Evolutionary conservation across 2,113 vertebrate genomes (phyloP).

Genomic region (Thunnus maccoyii): DNA sequence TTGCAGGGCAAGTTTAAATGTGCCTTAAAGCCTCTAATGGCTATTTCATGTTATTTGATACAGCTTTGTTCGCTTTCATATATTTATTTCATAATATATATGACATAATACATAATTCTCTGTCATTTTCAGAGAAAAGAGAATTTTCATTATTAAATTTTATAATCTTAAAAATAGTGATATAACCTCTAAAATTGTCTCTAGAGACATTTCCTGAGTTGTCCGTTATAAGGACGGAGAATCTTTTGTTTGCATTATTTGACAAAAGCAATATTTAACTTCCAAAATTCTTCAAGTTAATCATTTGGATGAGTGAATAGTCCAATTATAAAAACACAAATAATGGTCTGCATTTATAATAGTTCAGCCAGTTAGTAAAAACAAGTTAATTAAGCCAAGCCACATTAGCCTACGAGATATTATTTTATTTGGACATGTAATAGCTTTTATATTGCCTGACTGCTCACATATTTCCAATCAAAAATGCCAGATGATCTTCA

Average conservation of each 20-base stretch:
- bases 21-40: slow-evolving; percentile 27
- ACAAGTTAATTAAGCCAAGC: slow-evolving; percentile 72
- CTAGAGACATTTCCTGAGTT: neutral
- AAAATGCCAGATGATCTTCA: slow-evolving; percentile 52
- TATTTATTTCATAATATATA: slow-evolving; percentile 6
- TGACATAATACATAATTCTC: neutral
- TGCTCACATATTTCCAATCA: slow-evolving; percentile 61
- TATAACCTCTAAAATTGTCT: slow-evolving; percentile 5
- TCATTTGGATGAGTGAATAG: slow-evolving; percentile 55
- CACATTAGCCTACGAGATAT: slow-evolving; percentile 49
- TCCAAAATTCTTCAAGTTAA: slow-evolving; percentile 40
- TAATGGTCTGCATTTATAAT: slow-evolving; percentile 60
- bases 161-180: neutral
- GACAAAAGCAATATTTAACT: slow-evolving; percentile 49
- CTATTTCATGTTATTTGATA: slow-evolving; percentile 32
- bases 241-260: slow-evolving; percentile 23
- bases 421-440: slow-evolving; percentile 65
- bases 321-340: slow-evolving; percentile 69
- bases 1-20: slow-evolving; percentile 39
- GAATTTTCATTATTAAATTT: slow-evolving; percentile 2
- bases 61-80: neutral
- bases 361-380: slow-evolving; percentile 56
- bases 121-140: neutral
- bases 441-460: slow-evolving; percentile 63
- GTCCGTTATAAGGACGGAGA: neutral